Evolutionary conservation across 1,140 invertebrate species (phyloP), one percentile per base, ranked within the genome.

Genomic region (Rhopalosiphum padi): DNA sequence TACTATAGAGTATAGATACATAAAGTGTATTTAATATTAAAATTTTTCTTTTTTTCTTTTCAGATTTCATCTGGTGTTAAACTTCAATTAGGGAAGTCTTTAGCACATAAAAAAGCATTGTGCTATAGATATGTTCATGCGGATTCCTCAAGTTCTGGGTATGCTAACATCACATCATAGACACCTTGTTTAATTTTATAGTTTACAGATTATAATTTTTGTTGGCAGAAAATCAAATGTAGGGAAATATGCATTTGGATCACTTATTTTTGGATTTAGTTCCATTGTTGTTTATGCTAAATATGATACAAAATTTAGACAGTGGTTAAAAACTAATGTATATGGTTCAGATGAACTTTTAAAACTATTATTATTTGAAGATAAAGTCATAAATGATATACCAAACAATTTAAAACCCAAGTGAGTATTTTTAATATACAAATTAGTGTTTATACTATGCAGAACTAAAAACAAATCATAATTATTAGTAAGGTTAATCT

Each of bases 301-400:
- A 95, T 97, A 96, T 94, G 96, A 97, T 95, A 95, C 96, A 86
- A 96, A 97, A 86, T 96, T 97, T 94, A 96, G 97, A 94, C 96
- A 96, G 94, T 96, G 95, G 94, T 95, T 97, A 8, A 96, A 96
- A 94, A 95, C 96, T 77, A 97, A 97, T 95, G 96, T 96, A 68
- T 97, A 97, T 92, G 97, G 96, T 89, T 96, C 96, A 4, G 96
- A 97, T 94, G 95, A 96, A 41, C 95, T 97, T n/a, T 96, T 98
- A 83, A 96, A 96, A 94, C 95, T 97, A 90, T 96, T 97, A 0
- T 96, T 97, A 94, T 96, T 96, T 94, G 97, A 97, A 95, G 96
- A 97, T 94, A 95, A 95, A 68, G 96, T 96, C 30, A 15, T 23
- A n/a, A 9, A 86, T 43, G 15, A 85, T 5, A 15, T 21, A 43